Base-by-base conservation (phyloP, 2,113 vertebrate genomes). In the Cyanistes caeruleus region DNA sequence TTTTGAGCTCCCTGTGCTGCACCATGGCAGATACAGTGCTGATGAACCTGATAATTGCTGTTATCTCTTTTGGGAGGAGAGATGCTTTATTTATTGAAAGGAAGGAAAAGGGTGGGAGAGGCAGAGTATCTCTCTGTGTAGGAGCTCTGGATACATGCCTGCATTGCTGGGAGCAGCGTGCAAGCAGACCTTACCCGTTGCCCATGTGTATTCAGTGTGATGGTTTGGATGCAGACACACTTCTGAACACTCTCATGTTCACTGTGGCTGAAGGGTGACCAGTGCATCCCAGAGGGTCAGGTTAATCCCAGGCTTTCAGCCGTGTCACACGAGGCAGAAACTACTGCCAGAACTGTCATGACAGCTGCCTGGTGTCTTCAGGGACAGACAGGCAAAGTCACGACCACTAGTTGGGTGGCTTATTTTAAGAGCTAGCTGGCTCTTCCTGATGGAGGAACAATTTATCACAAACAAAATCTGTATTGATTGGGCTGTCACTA, bases 381-480 rank as follows among this genome's bases (percentile, higher is more conserved):
- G 35, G n/a, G 37, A 58, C 23, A 22, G 13, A 53, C 0, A 1
- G 17, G 12, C 58, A 79, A 75, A 39, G 44, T 48, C 53, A 52
- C 0, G 0, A 39, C 49, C 74, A 41, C 19, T 20, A 31, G n/a
- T 2, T 59, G 52, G 5, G 5, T 3, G 5, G 39, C 44, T 59
- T 79, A 19, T 90, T 90, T 88, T 63, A 37, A 43, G 48, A 79
- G 44, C 43, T 58, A 52, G 21, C 12, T 56, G 58, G 22, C 63
- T 63, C 44, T 73, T 83, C 58, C 49, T 81, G 44, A 13, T 78
- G 64, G 23, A 77, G 41, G 33, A 95, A 24, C 14, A 58, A 25
- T 89, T 79, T 89, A 77, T 74, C 55, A 51, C 39, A 33, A 23
- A 53, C 11, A 72, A 49, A 76, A 48, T 46, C 86, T n/a, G n/a